Conservation (phyloP, 2,888 invertebrate species). For the Calameuta idolon region DNA sequence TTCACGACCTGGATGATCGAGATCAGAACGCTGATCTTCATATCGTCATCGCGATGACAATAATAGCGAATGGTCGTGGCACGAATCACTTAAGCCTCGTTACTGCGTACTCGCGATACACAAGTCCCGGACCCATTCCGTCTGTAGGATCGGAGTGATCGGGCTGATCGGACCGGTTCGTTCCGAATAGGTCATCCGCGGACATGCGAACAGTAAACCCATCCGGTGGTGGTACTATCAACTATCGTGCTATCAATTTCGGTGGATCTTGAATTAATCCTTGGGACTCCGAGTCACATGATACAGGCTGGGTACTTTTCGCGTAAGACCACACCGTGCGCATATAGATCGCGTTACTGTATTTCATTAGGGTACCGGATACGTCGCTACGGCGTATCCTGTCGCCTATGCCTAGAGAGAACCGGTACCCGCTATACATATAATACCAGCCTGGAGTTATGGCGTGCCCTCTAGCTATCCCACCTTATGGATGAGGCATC, state of each 20-base stretch:
- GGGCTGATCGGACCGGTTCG: too few species aligned
- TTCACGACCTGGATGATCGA: too few species aligned
- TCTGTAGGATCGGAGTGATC: too few species aligned
- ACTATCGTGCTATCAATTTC: too few species aligned
- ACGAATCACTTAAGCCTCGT: constrained; percentile 51
- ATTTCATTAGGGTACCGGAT: constrained; percentile 61
- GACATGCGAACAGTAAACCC: too few species aligned
- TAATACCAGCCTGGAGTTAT: too few species aligned
- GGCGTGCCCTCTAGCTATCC: constrained; percentile 19
- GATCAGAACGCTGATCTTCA: too few species aligned
- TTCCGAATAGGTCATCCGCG: too few species aligned
- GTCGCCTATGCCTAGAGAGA: constrained; percentile 38
- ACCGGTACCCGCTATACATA: constrained; percentile 23
- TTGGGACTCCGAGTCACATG: constrained; percentile 38
- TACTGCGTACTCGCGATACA: constrained; percentile 21
- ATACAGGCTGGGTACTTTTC: constrained; percentile 22
- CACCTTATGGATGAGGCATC: constrained; percentile 45
- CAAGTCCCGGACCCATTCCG: too few species aligned
- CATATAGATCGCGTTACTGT: constrained; percentile 63
- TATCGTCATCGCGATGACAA: too few species aligned
- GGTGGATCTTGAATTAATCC: constrained; percentile 33
- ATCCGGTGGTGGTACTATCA: too few species aligned
- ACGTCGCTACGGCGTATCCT: constrained; percentile 41
- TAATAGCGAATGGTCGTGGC: constrained; percentile 15
- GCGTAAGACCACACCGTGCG: constrained; percentile 54